Conservation (phyloP, 2,113 vertebrate genomes). For the Cygnus atratus region DNA sequence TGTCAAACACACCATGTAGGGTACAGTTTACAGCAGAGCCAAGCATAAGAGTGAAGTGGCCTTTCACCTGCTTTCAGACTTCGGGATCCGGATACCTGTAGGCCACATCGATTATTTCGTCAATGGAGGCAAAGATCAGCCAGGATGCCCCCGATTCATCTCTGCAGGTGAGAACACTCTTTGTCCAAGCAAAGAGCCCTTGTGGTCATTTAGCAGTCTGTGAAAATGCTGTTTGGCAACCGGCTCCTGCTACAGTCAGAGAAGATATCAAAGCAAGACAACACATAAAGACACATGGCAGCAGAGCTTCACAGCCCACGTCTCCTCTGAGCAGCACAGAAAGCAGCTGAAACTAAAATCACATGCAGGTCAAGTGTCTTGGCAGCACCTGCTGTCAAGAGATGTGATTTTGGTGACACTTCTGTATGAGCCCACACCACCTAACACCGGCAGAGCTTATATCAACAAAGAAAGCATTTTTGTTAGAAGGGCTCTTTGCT, state of each 20-base stretch:
- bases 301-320: background rate
- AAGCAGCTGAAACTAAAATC: background rate
- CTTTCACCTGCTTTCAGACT: constrained; percentile 78
- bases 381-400: background rate
- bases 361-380: background rate
- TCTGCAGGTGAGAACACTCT: constrained; percentile 67
- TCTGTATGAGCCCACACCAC: background rate
- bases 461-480: background rate
- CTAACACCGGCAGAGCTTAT: background rate
- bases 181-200: background rate
- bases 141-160: constrained; percentile 81
- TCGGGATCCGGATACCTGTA: constrained; percentile 94
- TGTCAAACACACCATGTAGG: background rate
- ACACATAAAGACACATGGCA: background rate
- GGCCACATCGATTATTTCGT: constrained; percentile 94
- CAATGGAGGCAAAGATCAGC: constrained; percentile 94
- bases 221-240: background rate
- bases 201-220: background rate
- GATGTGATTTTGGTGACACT: background rate
- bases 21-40: background rate
- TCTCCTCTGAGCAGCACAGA: background rate
- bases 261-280: background rate
- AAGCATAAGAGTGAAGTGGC: background rate
- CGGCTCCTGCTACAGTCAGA: background rate
- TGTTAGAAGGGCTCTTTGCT: background rate